These are phyloP conservation scores for Lithophane socia DNA, from an alignment of 2,888 invertebrate genomes.

Conservation along the genomic window DNA sequence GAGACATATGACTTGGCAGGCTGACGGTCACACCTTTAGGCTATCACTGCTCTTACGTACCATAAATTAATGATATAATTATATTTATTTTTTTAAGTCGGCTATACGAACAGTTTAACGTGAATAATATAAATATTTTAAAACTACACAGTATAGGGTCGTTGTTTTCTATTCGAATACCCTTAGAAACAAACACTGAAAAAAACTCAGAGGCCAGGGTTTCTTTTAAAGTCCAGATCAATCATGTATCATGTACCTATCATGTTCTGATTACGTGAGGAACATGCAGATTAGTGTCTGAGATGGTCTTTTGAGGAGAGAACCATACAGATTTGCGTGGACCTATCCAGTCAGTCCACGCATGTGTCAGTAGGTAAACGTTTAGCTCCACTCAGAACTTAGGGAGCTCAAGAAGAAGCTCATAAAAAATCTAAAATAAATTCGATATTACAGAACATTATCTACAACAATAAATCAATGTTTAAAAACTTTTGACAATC, in stretches of 20 bases:
- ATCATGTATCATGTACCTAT: not conserved
- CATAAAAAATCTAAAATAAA: not conserved
- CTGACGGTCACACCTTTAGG: too few species aligned
- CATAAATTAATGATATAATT: not conserved
- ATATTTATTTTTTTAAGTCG: not conserved
- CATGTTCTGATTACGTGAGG: not conserved
- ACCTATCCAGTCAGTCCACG: not conserved
- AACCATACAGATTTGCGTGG: not conserved
- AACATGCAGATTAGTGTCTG: not conserved
- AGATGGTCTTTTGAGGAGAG: not conserved
- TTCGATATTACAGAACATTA: not conserved
- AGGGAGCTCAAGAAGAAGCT: not conserved
- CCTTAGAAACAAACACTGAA: not conserved
- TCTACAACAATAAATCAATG: slow-evolving; percentile 18
- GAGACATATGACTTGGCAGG: too few species aligned
- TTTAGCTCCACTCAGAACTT: too few species aligned
- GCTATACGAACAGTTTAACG: not conserved
- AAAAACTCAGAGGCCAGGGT: not conserved
- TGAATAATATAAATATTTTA: not conserved
- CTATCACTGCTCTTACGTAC: too few species aligned
- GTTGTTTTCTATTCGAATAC: not conserved
- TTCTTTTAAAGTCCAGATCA: not conserved
- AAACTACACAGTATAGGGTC: not conserved
- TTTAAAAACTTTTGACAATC: slow-evolving; percentile 12
- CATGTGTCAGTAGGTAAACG: not conserved